phyloP scores from a whole-genome alignment of 2,797 vertebrate genomes.

The Mastacembelus armatus region DNA sequence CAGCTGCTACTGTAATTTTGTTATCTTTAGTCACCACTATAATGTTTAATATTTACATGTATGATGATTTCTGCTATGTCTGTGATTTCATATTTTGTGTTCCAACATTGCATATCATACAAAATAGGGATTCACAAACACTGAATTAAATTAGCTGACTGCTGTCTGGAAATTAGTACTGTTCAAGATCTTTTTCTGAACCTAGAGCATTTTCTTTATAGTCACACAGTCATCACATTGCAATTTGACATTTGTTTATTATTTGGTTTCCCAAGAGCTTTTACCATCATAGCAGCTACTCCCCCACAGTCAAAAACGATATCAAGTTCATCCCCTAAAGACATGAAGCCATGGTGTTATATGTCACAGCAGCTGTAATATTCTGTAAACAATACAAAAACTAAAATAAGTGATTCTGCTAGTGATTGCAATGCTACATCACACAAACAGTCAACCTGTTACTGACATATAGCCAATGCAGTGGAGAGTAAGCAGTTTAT shows the following conservation, averaged over 20 bases:
- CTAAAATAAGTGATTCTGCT: slow-evolving; percentile 12
- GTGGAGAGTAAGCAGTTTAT: slow-evolving; percentile 67
- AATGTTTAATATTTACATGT: too few relatives aligned
- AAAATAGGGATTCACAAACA: slow-evolving; percentile 1
- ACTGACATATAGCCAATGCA: slow-evolving; percentile 57
- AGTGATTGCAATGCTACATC: slow-evolving; percentile 22
- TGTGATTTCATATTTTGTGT: not conserved
- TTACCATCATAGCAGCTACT: not conserved
- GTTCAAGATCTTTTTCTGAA: slow-evolving; percentile 18
- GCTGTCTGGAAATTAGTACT: not conserved
- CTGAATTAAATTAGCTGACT: not conserved
- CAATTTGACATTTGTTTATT: slow-evolving; percentile 14
- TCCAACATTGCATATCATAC: not conserved
- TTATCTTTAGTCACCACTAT: too few relatives aligned
- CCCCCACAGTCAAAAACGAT: not conserved
- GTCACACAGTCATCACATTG: slow-evolving; percentile 8
- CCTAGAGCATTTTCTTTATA: slow-evolving; percentile 15
- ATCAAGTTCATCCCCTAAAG: not conserved
- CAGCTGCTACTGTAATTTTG: too few relatives aligned
- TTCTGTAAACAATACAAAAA: not conserved
- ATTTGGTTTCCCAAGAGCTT: slow-evolving; percentile 10
- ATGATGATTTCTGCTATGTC: not conserved
- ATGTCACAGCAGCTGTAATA: not conserved
- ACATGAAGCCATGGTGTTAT: slow-evolving; percentile 1
- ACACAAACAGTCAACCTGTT: slow-evolving; percentile 59